phyloP scores from a whole-genome alignment of 2,113 vertebrate genomes.

The Fukomys damarensis region DNA sequence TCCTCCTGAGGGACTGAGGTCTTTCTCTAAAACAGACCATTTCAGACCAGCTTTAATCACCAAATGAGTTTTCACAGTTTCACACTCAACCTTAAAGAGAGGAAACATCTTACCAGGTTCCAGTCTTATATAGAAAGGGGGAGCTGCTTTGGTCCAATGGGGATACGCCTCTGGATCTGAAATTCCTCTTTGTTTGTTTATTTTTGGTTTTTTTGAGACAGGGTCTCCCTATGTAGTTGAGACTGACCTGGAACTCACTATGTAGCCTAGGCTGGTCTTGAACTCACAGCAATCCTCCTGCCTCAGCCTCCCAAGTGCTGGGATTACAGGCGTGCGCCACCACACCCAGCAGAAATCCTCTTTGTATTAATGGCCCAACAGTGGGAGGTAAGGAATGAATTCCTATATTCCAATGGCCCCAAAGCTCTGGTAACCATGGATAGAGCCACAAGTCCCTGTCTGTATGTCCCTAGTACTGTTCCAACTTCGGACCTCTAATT shows the following conservation, averaged over 20 bases:
- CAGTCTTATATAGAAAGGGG: background rate
- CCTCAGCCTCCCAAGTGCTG: no score
- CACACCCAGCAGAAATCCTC: no score
- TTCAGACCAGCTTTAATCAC: background rate
- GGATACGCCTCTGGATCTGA: background rate
- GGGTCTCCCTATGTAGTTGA: no score
- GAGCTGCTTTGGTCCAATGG: background rate
- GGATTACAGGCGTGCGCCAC: no score
- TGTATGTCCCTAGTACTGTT: background rate
- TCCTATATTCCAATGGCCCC: background rate
- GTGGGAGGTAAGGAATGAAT: background rate
- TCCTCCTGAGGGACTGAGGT: background rate
- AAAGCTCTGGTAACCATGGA: background rate
- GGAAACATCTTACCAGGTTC: background rate
- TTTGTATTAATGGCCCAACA: background rate
- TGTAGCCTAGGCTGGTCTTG: no score
- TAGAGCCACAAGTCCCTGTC: background rate
- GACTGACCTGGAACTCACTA: no score
- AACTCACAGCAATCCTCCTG: no score
- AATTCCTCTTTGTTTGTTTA: background rate
- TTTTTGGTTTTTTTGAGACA: no score
- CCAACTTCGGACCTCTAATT: fast-evolving
- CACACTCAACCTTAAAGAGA: background rate
- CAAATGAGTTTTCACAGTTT: background rate
- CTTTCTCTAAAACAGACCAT: conserved; percentile 9